Evolutionary conservation across 2,113 vertebrate species (phyloP).

Genomic region (Symphodus melops): DNA sequence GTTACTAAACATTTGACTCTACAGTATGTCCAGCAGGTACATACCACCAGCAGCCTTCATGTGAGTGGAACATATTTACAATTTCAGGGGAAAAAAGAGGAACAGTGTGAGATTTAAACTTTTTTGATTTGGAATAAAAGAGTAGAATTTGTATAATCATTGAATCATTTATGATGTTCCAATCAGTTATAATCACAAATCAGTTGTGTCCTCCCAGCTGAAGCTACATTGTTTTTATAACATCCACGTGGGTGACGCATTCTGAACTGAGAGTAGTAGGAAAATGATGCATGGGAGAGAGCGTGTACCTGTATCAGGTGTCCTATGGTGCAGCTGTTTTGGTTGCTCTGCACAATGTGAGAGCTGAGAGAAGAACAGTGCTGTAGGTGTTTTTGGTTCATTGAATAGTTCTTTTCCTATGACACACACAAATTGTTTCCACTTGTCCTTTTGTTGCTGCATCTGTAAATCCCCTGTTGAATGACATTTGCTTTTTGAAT

Average conservation of each 20-base stretch:
- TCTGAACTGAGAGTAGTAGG: slow-evolving; percentile 27
- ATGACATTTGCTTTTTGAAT: slow-evolving; percentile 52
- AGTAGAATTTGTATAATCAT: background rate
- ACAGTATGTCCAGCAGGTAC: too few relatives aligned
- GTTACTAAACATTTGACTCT: too few relatives aligned
- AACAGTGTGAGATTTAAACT: background rate
- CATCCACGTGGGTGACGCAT: background rate
- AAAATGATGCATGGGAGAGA: slow-evolving; percentile 17
- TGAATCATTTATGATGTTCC: background rate
- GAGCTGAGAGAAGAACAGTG: slow-evolving; percentile 22
- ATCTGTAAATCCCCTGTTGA: slow-evolving; percentile 50
- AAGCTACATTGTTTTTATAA: slow-evolving; percentile 17
- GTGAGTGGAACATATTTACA: background rate
- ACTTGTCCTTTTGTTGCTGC: slow-evolving; percentile 41
- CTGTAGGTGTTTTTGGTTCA: slow-evolving; percentile 27
- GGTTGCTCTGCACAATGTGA: slow-evolving; percentile 16
- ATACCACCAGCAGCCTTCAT: too few relatives aligned
- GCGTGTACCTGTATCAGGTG: slow-evolving; percentile 28
- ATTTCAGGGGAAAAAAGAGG: background rate
- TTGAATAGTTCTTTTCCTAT: slow-evolving; percentile 38
- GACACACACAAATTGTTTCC: slow-evolving; percentile 40
- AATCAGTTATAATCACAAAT: background rate
- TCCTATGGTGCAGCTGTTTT: slow-evolving; percentile 7
- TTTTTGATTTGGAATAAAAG: background rate
- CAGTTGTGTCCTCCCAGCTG: background rate